Evolutionary conservation across 2,888 invertebrate species (phyloP).

Genomic region (Synanthedon myopaeformis): DNA sequence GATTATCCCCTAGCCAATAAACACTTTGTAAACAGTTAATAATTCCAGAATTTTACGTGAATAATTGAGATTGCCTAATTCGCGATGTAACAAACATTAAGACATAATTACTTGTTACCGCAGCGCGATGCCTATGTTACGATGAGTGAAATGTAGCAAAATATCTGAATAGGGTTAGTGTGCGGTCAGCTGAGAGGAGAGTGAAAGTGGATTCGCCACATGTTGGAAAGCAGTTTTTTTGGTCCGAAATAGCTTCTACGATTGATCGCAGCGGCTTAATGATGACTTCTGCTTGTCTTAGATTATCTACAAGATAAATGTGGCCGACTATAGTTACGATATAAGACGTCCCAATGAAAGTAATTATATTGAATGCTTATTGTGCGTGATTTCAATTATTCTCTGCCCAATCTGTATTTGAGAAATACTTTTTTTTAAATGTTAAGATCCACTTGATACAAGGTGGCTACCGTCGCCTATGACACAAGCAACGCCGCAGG

Average conservation of each 20-base stretch:
- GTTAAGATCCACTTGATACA: too few species aligned
- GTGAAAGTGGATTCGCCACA: slow-evolving; percentile 48
- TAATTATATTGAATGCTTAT: slow-evolving; percentile 7
- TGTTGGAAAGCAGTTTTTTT: slow-evolving; percentile 18
- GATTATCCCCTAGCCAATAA: too few species aligned
- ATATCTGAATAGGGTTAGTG: slow-evolving; percentile 19
- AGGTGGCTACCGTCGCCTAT: background rate
- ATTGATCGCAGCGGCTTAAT: slow-evolving; percentile 13
- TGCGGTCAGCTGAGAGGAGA: slow-evolving; percentile 26
- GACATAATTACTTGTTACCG: background rate
- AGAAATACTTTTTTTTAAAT: too few species aligned
- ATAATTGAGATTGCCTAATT: background rate
- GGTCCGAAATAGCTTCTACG: slow-evolving; percentile 15
- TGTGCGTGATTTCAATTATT: too few species aligned
- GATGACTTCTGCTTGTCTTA: slow-evolving; percentile 15
- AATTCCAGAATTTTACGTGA: background rate
- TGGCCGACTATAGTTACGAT: background rate
- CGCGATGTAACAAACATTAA: background rate
- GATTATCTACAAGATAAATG: slow-evolving; percentile 27
- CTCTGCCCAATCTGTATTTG: too few species aligned
- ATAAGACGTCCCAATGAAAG: slow-evolving; percentile 21
- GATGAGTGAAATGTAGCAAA: slow-evolving; percentile 18
- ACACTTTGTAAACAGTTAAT: background rate
- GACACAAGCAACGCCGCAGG: too few species aligned
- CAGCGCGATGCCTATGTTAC: slow-evolving; percentile 3